phyloP scores from a whole-genome alignment of 1,140 invertebrate genomes.

The Hesperophylax magnus region DNA sequence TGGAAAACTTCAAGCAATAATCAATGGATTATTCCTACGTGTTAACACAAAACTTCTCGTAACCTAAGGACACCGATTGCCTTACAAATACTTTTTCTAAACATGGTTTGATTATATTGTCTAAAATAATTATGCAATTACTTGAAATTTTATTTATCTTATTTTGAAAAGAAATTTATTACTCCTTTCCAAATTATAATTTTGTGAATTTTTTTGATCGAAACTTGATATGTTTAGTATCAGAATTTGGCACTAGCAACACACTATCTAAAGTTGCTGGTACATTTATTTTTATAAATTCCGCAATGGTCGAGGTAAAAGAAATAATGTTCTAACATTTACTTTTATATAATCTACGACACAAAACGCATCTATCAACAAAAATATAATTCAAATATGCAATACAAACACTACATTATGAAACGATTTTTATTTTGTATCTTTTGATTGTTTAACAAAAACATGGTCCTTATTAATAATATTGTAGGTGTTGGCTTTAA shows the following conservation, averaged over 20 bases:
- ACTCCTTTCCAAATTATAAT: conserved; percentile 1
- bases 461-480: conserved; percentile 14
- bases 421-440: too few species aligned
- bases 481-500: too few species aligned
- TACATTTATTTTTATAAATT: not conserved
- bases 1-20: too few species aligned
- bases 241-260: conserved; percentile 5
- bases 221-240: conserved; percentile 10
- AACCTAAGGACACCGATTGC: conserved; percentile 3
- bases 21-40: too few species aligned
- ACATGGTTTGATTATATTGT: not conserved
- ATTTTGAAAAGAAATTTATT: conserved; percentile 8
- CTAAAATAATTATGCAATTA: not conserved
- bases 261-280: not conserved
- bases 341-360: too few species aligned
- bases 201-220: conserved; percentile 26
- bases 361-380: too few species aligned
- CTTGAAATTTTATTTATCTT: not conserved
- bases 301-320: conserved; percentile 6
- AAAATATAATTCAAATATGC: too few species aligned
- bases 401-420: too few species aligned
- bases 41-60: not conserved
- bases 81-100: not conserved
- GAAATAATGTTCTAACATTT: too few species aligned
- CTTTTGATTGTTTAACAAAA: not conserved